Evolutionary conservation across 2,113 vertebrate species (phyloP).

Genomic region (Protobothrops mucrosquamatus): DNA sequence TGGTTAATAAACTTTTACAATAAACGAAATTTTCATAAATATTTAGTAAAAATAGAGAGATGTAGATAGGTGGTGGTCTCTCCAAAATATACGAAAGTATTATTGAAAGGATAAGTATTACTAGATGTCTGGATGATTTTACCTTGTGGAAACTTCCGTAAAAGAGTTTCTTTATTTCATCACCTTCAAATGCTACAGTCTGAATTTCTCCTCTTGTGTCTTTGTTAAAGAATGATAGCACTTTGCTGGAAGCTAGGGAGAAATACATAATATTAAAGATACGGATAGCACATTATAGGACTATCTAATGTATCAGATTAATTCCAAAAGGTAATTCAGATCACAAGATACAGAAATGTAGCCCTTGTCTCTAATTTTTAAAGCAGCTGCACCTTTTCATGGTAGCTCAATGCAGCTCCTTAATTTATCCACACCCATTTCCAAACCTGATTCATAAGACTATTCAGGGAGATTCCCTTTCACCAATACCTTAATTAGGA

Average conservation of each 20-base stretch:
- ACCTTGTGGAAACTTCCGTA: slow-evolving; percentile 99
- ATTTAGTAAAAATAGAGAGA: no score
- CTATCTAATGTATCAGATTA: not conserved
- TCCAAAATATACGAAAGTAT: no score
- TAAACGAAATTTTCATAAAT: no score
- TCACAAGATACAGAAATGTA: not conserved
- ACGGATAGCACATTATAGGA: not conserved
- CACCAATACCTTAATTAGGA: not conserved
- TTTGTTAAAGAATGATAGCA: slow-evolving; percentile 94
- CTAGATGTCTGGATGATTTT: no score
- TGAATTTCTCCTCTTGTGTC: slow-evolving; percentile 86
- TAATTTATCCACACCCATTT: not conserved
- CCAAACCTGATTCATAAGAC: not conserved
- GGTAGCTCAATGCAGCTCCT: not conserved
- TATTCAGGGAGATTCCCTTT: not conserved
- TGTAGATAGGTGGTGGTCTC: no score
- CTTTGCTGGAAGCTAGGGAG: slow-evolving; percentile 83
- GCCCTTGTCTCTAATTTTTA: not conserved
- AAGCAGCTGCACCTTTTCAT: not conserved
- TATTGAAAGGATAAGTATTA: no score
- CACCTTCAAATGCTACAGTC: slow-evolving; percentile 83
- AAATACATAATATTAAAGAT: slow-evolving; percentile 1
- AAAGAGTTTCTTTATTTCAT: slow-evolving; percentile 87
- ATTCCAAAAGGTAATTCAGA: not conserved
- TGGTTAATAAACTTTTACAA: no score